Base-by-base conservation (phyloP, 2,797 vertebrate species). In the Pagetopsis macropterus region DNA sequence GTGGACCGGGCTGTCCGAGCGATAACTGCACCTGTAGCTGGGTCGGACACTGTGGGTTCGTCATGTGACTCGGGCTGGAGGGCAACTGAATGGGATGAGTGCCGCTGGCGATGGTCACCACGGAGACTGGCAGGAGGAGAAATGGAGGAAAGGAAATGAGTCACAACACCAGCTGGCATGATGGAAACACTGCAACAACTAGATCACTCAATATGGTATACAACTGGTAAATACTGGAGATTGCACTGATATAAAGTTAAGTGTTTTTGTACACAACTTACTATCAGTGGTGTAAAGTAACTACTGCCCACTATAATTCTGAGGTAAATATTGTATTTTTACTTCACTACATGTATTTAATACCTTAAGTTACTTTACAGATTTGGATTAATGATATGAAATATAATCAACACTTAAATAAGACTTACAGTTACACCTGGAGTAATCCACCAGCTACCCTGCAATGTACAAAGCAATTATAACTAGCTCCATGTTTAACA, bases 1-100 rank as follows among this genome's bases (percentile, higher is more conserved):
- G 88, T 87, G 95, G 88, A 87, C 95, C 93, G 78, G 94, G 95
- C 80, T 92, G 94, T 94, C 94, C 94, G 81, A 95, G 94, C 83
- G 94, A 93, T 91, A 95, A 94, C 95, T 96, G 96, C 92, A 94
- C 95, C 95, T 96, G 95, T 86, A 95, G 95, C 95, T 97, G 94
- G 94, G 95, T 93, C 90, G 96, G 95, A 93, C 94, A 93, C 94
- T 95, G 96, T 90, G 94, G 91, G 94, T 96, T 92, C 95, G 96
- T 97, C 97, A 98, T 97, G 96, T 95, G 96, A 95, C 91, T 92
- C 93, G 85, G 92, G 90, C 92, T 94, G 93, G 87, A 87, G 93
- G 95, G 95, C 91, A 94, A 91, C 93, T 93, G 88, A 88, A 84
- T 76, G 65, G 86, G 90, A 65, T 3, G 13, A 75, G 72, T n/a